Base-by-base conservation (phyloP, 2,113 vertebrate genomes). In the Nanorana parkeri region DNA sequence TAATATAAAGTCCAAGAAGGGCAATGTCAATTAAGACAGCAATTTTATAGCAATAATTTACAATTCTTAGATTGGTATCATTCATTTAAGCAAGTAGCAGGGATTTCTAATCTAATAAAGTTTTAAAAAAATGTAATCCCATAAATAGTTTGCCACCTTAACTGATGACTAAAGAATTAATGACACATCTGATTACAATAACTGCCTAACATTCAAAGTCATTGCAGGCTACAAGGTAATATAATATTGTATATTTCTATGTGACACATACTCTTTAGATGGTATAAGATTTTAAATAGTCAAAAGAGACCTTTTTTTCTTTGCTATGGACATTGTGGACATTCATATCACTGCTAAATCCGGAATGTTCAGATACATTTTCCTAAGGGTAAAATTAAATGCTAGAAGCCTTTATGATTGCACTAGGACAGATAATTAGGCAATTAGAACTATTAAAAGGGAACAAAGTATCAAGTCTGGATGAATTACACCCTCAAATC, bases 381-480 rank as follows among this genome's bases (percentile, higher is more conserved):
- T 79, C 77, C 66, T 69, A 54, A 69, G 66, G 65, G 66, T 60
- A 69, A 68, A 69, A 68, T 79, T 36, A 79, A 60, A 68, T 68
- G 64, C 68, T 68, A 67, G 66, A 60, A 79, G 77, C 54, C 64
- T 79, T 79, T 79, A 79, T 68, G 77, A 79, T 68, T 60, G 77
- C 58, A 66, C 77, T 68, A 56, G 66, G 66, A 55, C 65, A 68
- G 29, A 68, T 79, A 79, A 79, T 79, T 79, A 79, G 66, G 77
- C 77, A 79, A 79, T 79, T 79, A 79, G 54, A 68, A 56, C 54
- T 79, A 79, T 69, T 79, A 79, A 69, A 79, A 69, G 52, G 20
- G 66, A 66, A 79, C 66, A 66, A 56, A 79, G 77, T 79, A 68
- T 68, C 77, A 58, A 60, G 77, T 19, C 77, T 68, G 54, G 77